phyloP scores from a whole-genome alignment of 2,888 invertebrate species.

The Zelleria hepariella region DNA sequence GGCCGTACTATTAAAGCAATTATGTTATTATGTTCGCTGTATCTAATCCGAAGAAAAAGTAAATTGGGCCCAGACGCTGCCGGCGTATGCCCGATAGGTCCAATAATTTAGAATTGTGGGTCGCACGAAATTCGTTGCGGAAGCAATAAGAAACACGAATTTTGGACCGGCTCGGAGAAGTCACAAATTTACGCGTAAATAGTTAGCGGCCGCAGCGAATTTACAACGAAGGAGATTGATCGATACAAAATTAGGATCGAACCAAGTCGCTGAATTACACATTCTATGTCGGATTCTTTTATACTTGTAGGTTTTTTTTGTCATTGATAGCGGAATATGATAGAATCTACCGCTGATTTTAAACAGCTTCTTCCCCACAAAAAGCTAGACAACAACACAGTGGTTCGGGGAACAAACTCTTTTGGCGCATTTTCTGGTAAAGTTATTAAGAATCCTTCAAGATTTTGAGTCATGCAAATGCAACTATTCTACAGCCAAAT shows the following conservation, averaged over 20 bases:
- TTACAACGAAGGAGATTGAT: conserved; percentile 31
- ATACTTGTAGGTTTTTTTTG: too few relatives aligned
- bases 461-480: too few relatives aligned
- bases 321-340: too few relatives aligned
- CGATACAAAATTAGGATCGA: conserved; percentile 27
- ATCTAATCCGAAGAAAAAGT: conserved; percentile 71
- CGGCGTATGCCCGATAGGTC: conserved; percentile 64
- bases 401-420: too few relatives aligned
- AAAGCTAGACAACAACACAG: too few relatives aligned
- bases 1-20: conserved; percentile 68
- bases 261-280: neutral
- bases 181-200: conserved; percentile 56
- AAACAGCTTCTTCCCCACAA: too few relatives aligned
- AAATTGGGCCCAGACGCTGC: conserved; percentile 70
- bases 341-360: too few relatives aligned
- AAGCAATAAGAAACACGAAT: conserved; percentile 71
- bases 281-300: too few relatives aligned
- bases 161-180: conserved; percentile 38
- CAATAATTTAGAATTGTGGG: conserved; percentile 66
- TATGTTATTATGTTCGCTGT: conserved; percentile 72
- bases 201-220: conserved; percentile 11
- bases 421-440: too few relatives aligned
- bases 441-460: too few relatives aligned
- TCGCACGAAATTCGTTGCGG: conserved; percentile 72
- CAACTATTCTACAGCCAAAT: too few relatives aligned